Evolutionary conservation across 2,797 vertebrate species (phyloP), one percentile per base, ranked within the genome.

Genomic region (Morus bassanus): DNA sequence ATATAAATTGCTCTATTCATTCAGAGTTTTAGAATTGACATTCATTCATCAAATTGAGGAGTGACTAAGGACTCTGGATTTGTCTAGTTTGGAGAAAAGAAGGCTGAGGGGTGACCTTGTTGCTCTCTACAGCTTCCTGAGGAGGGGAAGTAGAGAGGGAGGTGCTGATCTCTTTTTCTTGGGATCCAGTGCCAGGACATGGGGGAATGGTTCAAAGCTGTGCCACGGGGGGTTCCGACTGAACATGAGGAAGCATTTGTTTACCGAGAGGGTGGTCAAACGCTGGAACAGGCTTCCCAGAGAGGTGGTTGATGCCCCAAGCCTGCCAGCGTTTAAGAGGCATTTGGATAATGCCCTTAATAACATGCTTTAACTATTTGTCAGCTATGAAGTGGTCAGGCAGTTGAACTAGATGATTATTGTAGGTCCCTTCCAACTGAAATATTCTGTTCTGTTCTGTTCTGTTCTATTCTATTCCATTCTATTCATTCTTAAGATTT

Each of bases 181-280:
- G 21, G 21, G 9, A 72, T 27, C 10, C 53, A 78, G 45, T 28
- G 37, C 3, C 2, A 46, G 63, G 33, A 65, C 1, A 0, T 2
- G 0, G 48, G 14, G 27, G 14, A 88, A 22, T 14, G 5, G 23
- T 45, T 73, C 72, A 65, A 83, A 83, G 46, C 31, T 64, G 24
- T 6, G 1, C 35, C 37, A 60, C 28, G 15, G 28, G 15, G 79
- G 31, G 10, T 35, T 74, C 45, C 64, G 18, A n/a, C 35, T 51
- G 11, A 15, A 9, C 18, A 12, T 60, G 23, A 35, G 25, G 46
- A 80, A 80, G 8, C 5, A 33, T 53, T 77, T 81, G 6, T 41
- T 67, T 46, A 30, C 23, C 1, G 2, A 43, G 43, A 41, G 13
- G 21, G 10, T 63, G 12, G 1, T 6, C 53, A 81, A 63, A 75